Base-by-base conservation (phyloP, 2,888 invertebrate species). In the Ametastegia equiseti region DNA sequence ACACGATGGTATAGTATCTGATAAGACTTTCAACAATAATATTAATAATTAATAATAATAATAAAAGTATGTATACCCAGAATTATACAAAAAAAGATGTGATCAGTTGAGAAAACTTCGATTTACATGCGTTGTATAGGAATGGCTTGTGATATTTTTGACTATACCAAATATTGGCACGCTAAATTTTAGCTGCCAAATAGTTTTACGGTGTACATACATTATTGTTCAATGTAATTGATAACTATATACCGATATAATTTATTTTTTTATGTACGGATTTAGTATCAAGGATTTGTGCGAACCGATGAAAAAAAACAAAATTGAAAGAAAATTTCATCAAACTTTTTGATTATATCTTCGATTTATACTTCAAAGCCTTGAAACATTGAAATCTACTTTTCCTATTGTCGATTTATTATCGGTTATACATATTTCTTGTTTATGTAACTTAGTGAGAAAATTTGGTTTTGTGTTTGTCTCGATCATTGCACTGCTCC, bases 111-210 rank as follows among this genome's bases (percentile, higher is more conserved):
- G 1, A 36, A 45, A 27, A 45, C 71, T 45, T 47, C 13, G n/a
- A 71, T n/a, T 47, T 47, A 71, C 39, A 39, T 13, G 19, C 30
- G 23, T 39, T 71, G 27, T 30, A 71, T 15, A n/a, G 30, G 13
- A 47, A 45, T 47, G 23, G 45, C 45, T 71, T 71, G 71, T 71
- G 71, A 71, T 71, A 71, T 71, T 71, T 47, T 71, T 13, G 13
- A 71, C 71, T 30, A 45, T 71, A 71, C 71, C 45, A 71, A 71
- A 71, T 71, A 19, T 42, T 45, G 45, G 71, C 45, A 11, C 2
- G 71, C 30, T 30, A 2, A 11, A 1, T 13, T 0, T 4, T 71
- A 42, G 27, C 42, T 47, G 60, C 60, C 13, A 30, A 30, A 30
- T 60, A 60, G 15, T 5, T 30, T 30, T 30, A 60, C 15, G 30